Base-by-base conservation (phyloP, 2,113 vertebrate genomes). In the Colius striatus region DNA sequence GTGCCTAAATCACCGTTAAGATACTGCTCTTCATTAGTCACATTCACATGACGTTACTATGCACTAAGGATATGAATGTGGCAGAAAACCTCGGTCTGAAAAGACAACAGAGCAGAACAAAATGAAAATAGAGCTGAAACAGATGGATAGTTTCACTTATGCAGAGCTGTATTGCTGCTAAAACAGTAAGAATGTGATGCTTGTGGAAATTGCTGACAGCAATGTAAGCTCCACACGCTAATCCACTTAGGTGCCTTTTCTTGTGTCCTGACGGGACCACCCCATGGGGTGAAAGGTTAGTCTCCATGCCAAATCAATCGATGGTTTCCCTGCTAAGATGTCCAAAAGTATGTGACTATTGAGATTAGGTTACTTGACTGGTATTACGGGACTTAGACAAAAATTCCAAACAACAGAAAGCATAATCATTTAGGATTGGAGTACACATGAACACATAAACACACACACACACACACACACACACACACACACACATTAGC, bases 271-370 rank as follows among this genome's bases (percentile, higher is more conserved):
- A 94, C 75, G 41, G 21, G 95, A 94, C 86, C 94, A 96, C 89
- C 92, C 60, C 83, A 36, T 77, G 16, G 91, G 95, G 93, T 94
- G 89, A 96, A 95, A 97, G 96, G 96, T 97, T 94, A 96, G 81
- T 84, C 92, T 85, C 63, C 78, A 32, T 85, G 93, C 74, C 90
- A 90, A 95, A 96, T 94, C 93, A 96, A 45, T 62, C 87, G 65
- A 83, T 88, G n/a, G 14, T 72, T 84, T 82, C 53, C 70, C 63
- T 85, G 70, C 63, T 90, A 91, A 94, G 26, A 86, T 68, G 68
- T 71, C 78, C 32, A 74, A 85, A 96, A 90, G 36, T 94, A 93
- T 90, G 82, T 82, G 90, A 71, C 68, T 84, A 25, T 71, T 29
- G 29, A 81, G 85, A 94, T 97, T 96, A 89, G 34, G 71, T 97